Evolutionary conservation across 2,888 invertebrate genomes (phyloP), one percentile per base, ranked within the genome.

Genomic region (Adelognathus sp.): DNA sequence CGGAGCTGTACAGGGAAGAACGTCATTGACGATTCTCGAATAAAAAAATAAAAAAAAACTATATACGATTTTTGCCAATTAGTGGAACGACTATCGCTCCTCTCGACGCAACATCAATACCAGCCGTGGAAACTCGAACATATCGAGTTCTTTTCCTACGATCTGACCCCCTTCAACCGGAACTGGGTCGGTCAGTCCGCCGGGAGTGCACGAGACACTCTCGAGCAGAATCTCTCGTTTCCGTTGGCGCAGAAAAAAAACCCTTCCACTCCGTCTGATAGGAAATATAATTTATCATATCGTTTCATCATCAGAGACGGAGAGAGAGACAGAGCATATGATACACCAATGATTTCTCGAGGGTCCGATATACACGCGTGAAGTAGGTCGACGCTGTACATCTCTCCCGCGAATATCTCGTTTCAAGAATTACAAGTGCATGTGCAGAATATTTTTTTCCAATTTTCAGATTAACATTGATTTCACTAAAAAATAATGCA

Each of bases 321-420:
- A n/a, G 11, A 14, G 61, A 56, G 41, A 44, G 27, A 29, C n/a
- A n/a, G n/a, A n/a, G 18, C 18, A 16, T 56, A 39, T 44, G 56
- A 67, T 70, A 58, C 44, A 39, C 33, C 66, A 39, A 52, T 79
- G 79, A 75, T 79, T 79, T 79, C 75, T 79, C 79, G 58, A 66
- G 79, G 75, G 79, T 75, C 66, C 61, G 56, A 79, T 79, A 36
- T 44, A 16, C 33, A 1, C 31, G 66, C 66, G 71, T 27, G 61
- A 79, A 71, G 46, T 61, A 50, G 71, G 75, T 75, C 79, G 79
- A 70, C 56, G 36, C 41, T 7, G 3, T 21, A 46, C 18, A 21
- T 21, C 46, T 21, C 46, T 14, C 9, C 52, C 3, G 14, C 9
- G 18, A 33, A n/a, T 66, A 31, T 52, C 24, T 7, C 36, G 27